Percentiles rank a stretch among this genome's conserved stretches.
phyloP scores from a whole-genome alignment of 2,888 invertebrate species.

The Chironomus riparius region DNA sequence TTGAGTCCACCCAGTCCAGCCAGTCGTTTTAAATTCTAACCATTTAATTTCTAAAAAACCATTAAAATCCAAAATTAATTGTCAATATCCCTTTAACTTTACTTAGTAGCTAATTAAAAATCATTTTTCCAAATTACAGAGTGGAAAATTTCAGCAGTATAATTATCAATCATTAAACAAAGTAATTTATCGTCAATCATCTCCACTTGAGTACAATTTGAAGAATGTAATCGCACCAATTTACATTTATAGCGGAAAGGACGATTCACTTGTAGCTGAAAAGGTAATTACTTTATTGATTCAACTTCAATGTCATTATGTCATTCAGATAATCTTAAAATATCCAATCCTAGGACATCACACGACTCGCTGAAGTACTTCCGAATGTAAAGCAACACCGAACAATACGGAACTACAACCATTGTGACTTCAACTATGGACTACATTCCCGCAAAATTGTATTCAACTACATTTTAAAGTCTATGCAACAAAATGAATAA shows the following conservation, averaged over 20 bases:
- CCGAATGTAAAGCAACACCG: neutral
- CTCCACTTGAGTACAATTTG: neutral
- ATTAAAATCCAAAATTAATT: too few species aligned
- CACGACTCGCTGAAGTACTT: neutral
- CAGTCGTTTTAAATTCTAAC: too few species aligned
- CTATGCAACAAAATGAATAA: neutral
- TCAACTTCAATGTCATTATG: too few species aligned
- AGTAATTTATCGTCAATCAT: neutral
- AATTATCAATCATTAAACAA: neutral
- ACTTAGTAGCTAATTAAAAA: too few species aligned
- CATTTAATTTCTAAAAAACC: too few species aligned
- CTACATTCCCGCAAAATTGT: neutral
- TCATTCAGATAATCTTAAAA: too few species aligned
- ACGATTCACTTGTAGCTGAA: conserved; percentile 43
- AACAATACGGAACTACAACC: neutral
- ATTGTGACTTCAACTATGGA: neutral
- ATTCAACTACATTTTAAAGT: neutral
- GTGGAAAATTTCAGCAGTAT: neutral
- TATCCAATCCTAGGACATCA: neutral
- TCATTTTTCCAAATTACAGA: neutral
- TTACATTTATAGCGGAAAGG: neutral
- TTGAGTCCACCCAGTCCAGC: too few species aligned
- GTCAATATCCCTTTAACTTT: too few species aligned
- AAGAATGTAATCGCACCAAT: neutral
- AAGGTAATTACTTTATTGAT: conserved; percentile 32